Conservation (phyloP, 2,113 vertebrate genomes). For the Scomber japonicus region DNA sequence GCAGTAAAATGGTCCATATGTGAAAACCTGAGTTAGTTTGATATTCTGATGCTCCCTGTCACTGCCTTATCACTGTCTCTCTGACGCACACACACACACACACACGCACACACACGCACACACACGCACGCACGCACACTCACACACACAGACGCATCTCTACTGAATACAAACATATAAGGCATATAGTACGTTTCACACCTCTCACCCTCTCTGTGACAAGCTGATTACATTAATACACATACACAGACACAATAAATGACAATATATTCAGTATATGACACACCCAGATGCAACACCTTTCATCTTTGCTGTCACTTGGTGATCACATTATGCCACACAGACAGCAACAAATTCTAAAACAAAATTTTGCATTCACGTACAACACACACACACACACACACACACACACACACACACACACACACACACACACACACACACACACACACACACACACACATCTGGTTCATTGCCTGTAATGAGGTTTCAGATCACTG, state of each 20-base stretch:
- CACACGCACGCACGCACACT: conserved; percentile 7
- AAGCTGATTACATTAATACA: no score
- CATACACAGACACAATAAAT: background rate
- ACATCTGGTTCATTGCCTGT: conserved; percentile 19
- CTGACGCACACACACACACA: background rate
- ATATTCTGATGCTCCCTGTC: conserved; percentile 14
- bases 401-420: no score
- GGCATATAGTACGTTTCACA: no score
- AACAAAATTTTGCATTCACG: background rate
- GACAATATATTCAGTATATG: background rate
- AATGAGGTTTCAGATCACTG: conserved; percentile 45
- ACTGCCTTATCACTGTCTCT: background rate
- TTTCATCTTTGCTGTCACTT: conserved; percentile 44
- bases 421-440: background rate
- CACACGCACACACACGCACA: conserved; percentile 18
- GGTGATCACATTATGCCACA: conserved; percentile 35
- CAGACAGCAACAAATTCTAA: conserved; percentile 12
- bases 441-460: conserved; percentile 4
- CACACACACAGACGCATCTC: background rate
- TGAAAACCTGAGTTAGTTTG: background rate
- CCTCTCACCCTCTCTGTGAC: no score
- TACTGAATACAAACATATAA: no score
- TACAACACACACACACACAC: background rate
- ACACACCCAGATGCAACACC: background rate
- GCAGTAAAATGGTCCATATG: no score